Percentiles rank a stretch among this genome's conserved stretches.
Conservation (phyloP, 2,797 vertebrate species). For the Sciurus carolinensis region DNA sequence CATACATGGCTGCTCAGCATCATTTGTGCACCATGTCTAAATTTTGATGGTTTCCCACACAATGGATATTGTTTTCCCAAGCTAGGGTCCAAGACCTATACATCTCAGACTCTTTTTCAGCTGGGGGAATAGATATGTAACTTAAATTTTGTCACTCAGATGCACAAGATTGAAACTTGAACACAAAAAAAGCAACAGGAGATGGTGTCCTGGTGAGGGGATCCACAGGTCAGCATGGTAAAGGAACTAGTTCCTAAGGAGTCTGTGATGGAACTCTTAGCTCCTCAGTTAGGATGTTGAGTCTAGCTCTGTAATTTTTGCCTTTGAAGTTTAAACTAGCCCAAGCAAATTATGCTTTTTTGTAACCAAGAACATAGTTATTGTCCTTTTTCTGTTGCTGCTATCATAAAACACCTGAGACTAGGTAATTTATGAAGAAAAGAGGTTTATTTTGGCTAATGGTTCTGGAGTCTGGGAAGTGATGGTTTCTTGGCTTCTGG, state of each 20-base stretch:
- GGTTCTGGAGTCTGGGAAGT: neutral
- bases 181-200: neutral
- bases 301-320: neutral
- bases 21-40: neutral
- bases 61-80: neutral
- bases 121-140: neutral
- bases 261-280: neutral
- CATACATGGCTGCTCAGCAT: neutral
- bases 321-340: neutral
- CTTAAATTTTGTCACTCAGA: neutral
- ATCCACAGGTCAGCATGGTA: neutral
- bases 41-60: neutral
- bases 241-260: neutral
- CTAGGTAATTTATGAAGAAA: neutral
- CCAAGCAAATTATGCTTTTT: neutral
- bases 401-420: neutral
- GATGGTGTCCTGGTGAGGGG: neutral
- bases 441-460: neutral
- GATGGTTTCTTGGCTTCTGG: neutral
- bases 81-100: neutral
- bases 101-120: neutral
- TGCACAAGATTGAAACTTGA: neutral
- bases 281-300: neutral
- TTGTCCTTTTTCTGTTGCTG: neutral
- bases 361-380: neutral